phyloP scores from a whole-genome alignment of 1,140 invertebrate genomes.

The roundworm (Caenorhabditis elegans) region WBcel235 BX284603.4:11874501-11875000 shows the following conservation, averaged over 20 bases:
- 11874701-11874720: background rate
- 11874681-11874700: background rate
- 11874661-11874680: background rate
- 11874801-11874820: too few species aligned
- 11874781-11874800: too few species aligned
- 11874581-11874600: background rate
- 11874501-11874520: background rate
- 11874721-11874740: background rate
- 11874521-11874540: background rate
- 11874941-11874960: too few species aligned
- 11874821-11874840: too few species aligned
- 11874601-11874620: conserved; percentile 13
- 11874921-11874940: too few species aligned
- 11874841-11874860: too few species aligned
- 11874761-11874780: conserved; percentile 3
- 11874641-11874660: background rate
- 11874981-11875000: too few species aligned
- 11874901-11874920: too few species aligned
- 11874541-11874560: background rate
- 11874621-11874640: conserved; percentile 4
- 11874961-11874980: too few species aligned
- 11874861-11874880: too few species aligned
- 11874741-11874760: conserved; percentile 19
- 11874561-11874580: background rate
- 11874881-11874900: too few species aligned